Evolutionary conservation across 1,140 invertebrate species (phyloP).

Genomic region (Augochlora pura): DNA sequence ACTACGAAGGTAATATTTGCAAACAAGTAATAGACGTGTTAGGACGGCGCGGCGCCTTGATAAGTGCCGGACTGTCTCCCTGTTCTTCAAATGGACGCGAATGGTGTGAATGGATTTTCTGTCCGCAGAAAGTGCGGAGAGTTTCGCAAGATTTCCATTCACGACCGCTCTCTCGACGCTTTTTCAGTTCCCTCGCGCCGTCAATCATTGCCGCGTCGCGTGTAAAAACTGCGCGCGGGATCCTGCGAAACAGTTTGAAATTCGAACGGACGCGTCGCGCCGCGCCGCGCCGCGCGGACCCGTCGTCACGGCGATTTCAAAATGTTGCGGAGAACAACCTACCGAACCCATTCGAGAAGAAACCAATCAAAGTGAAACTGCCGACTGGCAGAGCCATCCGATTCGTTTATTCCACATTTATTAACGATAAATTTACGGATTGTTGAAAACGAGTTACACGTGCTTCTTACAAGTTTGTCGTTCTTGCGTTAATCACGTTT

Average conservation of each 20-base stretch:
- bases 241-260: slow-evolving; percentile 7
- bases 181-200: slow-evolving; percentile 32
- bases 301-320: no score
- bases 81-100: slow-evolving; percentile 58
- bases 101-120: slow-evolving; percentile 72
- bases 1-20: slow-evolving; percentile 68
- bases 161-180: slow-evolving; percentile 34
- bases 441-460: no score
- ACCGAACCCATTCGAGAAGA: no score
- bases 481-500: no score
- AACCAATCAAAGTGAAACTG: no score
- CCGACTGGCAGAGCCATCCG: no score
- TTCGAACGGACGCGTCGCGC: not conserved
- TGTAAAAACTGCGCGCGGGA: slow-evolving; percentile 21
- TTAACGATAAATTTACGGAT: no score
- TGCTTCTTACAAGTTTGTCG: no score
- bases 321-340: no score
- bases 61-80: slow-evolving; percentile 66
- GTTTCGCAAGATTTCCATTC: slow-evolving; percentile 68
- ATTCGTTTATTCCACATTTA: no score
- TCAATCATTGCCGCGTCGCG: slow-evolving; percentile 47
- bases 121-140: slow-evolving; percentile 64
- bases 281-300: no score
- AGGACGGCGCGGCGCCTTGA: slow-evolving; percentile 72
- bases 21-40: slow-evolving; percentile 72